Evolutionary conservation across 1,140 invertebrate species (phyloP), one percentile per base, ranked within the genome.

Genomic region (Drosophila teissieri): DNA sequence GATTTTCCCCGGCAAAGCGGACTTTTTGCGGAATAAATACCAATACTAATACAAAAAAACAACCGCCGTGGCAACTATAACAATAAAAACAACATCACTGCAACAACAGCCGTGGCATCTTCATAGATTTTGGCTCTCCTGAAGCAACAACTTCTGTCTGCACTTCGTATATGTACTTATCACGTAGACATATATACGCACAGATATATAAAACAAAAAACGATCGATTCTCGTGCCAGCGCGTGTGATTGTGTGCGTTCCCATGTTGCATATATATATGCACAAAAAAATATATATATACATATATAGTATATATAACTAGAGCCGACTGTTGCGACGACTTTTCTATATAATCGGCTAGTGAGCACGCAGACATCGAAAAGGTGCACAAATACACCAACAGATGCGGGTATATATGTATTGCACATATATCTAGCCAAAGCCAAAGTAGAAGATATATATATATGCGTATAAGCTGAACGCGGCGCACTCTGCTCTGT

Each of bases 401-500:
- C 45, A 64, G 73, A 68, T 52, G 31, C 39, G 45, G 15, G 17
- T 44, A 51, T 42, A 65, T 62, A 69, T 68, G 46, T 15, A 51
- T 51, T 69, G 49, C 55, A 82, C 68, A 78, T 82, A 49, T 49
- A 75, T 82, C 67, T 88, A 77, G 72, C 72, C 80, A 83, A 88
- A 80, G 81, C 78, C 73, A 60, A 88, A 83, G 76, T 82, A 78
- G 60, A 88, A 80, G 76, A 86, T 86, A 88, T 88, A 19, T 19
- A 19, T 19, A 88, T 89, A 89, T 84, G 73, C 80, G 80, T 84
- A 83, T 84, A 80, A 79, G 81, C 80, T 84, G 77, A 85, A 77
- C 84, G 84, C 80, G 76, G 84, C 84, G 84, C 85, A 89, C 84
- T 89, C 84, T 84, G 84, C 84, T 89, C 83, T 81, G 80, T 89